Conservation (phyloP, 1,140 invertebrate species). For the Maconellicoccus hirsutus region DNA sequence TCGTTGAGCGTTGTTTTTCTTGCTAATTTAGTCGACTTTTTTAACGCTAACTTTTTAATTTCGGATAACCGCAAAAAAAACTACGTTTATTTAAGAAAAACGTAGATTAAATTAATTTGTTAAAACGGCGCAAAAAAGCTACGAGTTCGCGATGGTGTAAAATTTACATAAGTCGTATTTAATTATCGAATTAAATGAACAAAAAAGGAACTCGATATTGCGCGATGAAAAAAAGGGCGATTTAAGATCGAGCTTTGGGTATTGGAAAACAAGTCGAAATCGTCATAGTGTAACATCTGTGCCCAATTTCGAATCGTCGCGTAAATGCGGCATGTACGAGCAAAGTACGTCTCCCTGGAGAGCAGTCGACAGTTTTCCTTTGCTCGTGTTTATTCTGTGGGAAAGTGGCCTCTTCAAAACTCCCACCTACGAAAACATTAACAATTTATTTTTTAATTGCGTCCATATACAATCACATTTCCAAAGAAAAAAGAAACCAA, state of each 20-base stretch:
- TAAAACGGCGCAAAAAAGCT: not conserved
- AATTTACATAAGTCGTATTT: not conserved
- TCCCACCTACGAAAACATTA: slow-evolving; percentile 13
- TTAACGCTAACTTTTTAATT: not conserved
- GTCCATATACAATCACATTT: not conserved
- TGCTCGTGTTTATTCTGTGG: slow-evolving; percentile 13
- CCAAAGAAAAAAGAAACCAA: too few relatives aligned
- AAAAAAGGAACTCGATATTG: not conserved
- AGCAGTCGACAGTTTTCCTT: slow-evolving; percentile 20
- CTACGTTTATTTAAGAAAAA: not conserved
- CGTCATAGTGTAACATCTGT: not conserved
- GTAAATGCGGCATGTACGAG: not conserved
- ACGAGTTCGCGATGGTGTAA: not conserved
- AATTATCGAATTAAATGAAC: not conserved
- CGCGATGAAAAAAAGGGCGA: not conserved
- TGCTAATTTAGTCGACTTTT: not conserved
- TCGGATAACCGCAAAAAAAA: not conserved
- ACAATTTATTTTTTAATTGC: slow-evolving; percentile 10
- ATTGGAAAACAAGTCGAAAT: too few relatives aligned
- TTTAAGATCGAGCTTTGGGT: too few relatives aligned
- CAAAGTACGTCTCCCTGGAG: not conserved
- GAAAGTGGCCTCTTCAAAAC: slow-evolving; percentile 13
- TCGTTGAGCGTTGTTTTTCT: not conserved
- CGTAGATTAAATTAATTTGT: not conserved
- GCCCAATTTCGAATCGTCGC: slow-evolving; percentile 1